These are phyloP conservation scores for Ectemnius cavifrons DNA, from an alignment of 2,888 invertebrate genomes.

Conservation along the genomic window DNA sequence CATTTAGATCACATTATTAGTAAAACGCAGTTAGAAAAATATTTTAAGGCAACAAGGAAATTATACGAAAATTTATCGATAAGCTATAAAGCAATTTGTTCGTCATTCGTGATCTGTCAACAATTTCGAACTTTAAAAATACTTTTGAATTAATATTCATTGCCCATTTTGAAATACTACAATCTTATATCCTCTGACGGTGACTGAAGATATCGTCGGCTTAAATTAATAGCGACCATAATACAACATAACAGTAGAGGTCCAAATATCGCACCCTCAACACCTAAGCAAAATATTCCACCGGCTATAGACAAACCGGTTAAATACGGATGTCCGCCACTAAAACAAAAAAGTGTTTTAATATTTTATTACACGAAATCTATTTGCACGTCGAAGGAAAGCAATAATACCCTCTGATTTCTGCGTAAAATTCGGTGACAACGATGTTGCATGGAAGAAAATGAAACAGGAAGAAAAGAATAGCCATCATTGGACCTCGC, in stretches of 20 bases:
- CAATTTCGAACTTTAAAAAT: conserved; percentile 15
- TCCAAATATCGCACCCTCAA: conserved; percentile 98
- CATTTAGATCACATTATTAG: conserved; percentile 21
- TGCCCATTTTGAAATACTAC: not conserved
- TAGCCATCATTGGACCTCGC: conserved; percentile 90
- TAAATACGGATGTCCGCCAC: conserved; percentile 96
- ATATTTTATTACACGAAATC: too few species aligned
- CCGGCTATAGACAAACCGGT: conserved; percentile 98
- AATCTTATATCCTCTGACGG: conserved; percentile 80
- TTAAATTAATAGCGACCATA: conserved; percentile 93
- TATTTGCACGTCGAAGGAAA: too few species aligned
- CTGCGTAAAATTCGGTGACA: conserved; percentile 97
- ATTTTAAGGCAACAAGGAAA: conserved; percentile 1
- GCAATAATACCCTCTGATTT: conserved; percentile 91
- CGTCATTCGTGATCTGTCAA: not conserved
- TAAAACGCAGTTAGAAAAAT: conserved; percentile 4
- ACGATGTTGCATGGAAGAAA: conserved; percentile 95
- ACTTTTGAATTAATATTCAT: conserved; percentile 56
- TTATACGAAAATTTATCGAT: not conserved
- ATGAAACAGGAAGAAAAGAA: conserved; percentile 89
- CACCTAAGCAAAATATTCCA: conserved; percentile 97
- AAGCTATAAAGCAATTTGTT: not conserved
- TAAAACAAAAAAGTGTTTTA: conserved; percentile 71
- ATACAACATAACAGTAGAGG: conserved; percentile 96
- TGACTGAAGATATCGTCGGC: conserved; percentile 76